These are phyloP conservation scores for Psylliodes chrysocephalus DNA, from an alignment of 2,888 invertebrate genomes.

Conservation along the genomic window DNA sequence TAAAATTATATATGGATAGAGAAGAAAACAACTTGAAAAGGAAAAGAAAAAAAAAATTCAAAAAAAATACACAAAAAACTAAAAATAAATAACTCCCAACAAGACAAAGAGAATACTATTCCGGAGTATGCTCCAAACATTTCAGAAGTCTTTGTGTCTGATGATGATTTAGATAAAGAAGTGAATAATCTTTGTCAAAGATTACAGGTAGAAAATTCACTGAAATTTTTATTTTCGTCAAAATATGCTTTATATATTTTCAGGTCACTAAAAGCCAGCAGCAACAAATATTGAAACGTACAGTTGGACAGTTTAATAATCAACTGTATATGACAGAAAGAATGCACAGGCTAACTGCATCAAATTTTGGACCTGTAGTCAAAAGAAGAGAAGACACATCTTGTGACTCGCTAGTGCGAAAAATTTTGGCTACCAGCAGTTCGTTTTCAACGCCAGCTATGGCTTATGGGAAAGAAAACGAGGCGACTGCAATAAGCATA, in stretches of 20 bases:
- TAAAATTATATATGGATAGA: neutral
- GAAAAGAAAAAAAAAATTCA: too few species aligned
- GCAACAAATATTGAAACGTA: slow-evolving; percentile 2
- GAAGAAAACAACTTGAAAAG: neutral
- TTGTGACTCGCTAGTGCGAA: slow-evolving; percentile 31
- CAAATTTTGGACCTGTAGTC: slow-evolving; percentile 34
- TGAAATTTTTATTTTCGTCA: too few species aligned
- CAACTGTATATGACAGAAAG: slow-evolving; percentile 23
- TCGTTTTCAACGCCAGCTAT: slow-evolving; percentile 30
- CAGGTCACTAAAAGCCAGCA: slow-evolving; percentile 3
- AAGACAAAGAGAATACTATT: too few species aligned
- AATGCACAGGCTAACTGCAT: slow-evolving; percentile 33
- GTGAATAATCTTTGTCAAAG: too few species aligned
- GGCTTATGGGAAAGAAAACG: slow-evolving; percentile 35
- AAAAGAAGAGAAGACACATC: slow-evolving; percentile 30
- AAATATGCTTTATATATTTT: too few species aligned
- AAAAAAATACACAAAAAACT: neutral
- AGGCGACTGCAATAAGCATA: slow-evolving; percentile 21
- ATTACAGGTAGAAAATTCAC: too few species aligned
- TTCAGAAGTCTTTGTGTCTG: neutral
- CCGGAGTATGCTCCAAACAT: too few species aligned
- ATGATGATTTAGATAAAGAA: too few species aligned
- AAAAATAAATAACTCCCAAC: neutral
- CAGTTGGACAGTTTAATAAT: slow-evolving; percentile 35
- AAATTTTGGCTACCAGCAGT: neutral